Percentiles rank a stretch among this genome's conserved stretches.
Evolutionary conservation across 64 coral and sea anemone genomes (phyloP).

Genomic region (Montipora efflorescens): DNA sequence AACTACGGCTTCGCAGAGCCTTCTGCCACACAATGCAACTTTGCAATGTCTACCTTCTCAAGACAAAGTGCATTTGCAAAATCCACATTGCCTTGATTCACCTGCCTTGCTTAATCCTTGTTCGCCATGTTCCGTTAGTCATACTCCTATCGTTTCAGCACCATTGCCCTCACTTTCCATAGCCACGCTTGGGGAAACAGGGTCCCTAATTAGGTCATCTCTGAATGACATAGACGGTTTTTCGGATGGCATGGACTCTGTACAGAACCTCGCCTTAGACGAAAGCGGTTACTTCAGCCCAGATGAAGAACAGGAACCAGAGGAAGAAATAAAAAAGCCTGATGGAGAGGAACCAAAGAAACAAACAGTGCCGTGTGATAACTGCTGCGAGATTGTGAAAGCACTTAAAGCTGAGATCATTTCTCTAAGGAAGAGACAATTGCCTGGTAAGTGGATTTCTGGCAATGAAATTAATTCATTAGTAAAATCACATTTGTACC

Average conservation of each 20-base stretch:
- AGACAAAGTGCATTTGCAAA: neutral
- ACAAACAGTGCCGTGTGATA: neutral
- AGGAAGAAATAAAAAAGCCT: neutral
- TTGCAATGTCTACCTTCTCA: neutral
- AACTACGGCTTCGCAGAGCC: neutral
- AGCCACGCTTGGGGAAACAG: conserved; percentile 8
- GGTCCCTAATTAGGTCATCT: neutral
- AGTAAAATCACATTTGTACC: no score
- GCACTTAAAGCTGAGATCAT: conserved; percentile 10
- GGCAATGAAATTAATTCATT: neutral
- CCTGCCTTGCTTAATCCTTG: no score
- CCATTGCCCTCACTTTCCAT: neutral
- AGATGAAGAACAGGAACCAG: no score
- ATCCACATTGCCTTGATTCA: neutral
- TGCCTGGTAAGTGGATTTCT: conserved; percentile 26
- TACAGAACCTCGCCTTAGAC: neutral
- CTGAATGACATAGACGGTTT: neutral
- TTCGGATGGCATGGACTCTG: neutral
- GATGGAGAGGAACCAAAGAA: neutral
- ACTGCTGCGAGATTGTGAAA: conserved; percentile 11
- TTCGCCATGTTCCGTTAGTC: no score
- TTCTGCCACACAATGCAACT: neutral
- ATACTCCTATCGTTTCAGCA: neutral
- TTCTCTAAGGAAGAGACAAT: conserved; percentile 22
- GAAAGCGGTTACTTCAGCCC: neutral